These are phyloP conservation scores for Xenentodon cancila DNA, from an alignment of 2,797 vertebrate species.

Conservation along the genomic window DNA sequence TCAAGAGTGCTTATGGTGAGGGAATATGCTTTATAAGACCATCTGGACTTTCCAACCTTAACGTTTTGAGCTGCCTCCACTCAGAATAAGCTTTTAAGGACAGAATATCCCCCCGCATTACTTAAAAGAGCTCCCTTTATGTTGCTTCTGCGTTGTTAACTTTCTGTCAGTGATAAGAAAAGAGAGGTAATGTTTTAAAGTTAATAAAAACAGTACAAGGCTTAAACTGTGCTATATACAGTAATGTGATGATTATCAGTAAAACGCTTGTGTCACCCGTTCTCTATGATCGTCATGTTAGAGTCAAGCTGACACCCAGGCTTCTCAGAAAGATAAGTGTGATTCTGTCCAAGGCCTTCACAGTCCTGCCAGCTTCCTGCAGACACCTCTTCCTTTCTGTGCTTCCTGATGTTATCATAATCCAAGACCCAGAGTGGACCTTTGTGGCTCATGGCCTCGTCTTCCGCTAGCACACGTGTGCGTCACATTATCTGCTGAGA, in stretches of 20 bases:
- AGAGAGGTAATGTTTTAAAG: constrained; percentile 13
- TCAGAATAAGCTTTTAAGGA: constrained; percentile 75
- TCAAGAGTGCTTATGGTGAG: constrained; percentile 91
- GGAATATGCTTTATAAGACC: constrained; percentile 91
- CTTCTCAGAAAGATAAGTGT: constrained; percentile 74
- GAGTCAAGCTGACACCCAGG: constrained; percentile 57
- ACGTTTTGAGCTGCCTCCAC: constrained; percentile 86
- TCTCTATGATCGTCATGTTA: constrained; percentile 40
- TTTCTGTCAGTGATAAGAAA: constrained; percentile 38
- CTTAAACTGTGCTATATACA: constrained; percentile 9
- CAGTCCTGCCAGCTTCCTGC: constrained; percentile 84
- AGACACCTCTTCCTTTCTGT: constrained; percentile 81
- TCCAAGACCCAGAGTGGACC: constrained; percentile 83
- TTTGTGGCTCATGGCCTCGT: constrained; percentile 92
- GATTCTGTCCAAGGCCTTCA: constrained; percentile 72
- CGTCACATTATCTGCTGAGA: constrained; percentile 97
- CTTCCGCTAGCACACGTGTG: constrained; percentile 88
- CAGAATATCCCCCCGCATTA: constrained; percentile 44
- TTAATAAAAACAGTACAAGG: constrained; percentile 1
- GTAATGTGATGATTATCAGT: constrained; percentile 37
- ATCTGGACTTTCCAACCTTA: constrained; percentile 96
- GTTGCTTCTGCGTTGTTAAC: constrained; percentile 31
- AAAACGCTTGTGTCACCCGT: constrained; percentile 42
- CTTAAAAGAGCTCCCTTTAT: constrained; percentile 30
- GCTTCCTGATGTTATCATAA: constrained; percentile 95